Percentiles rank a stretch among this genome's conserved stretches.
Conservation (phyloP, 2,113 vertebrate genomes). For the Macroglossus sobrinus region DNA sequence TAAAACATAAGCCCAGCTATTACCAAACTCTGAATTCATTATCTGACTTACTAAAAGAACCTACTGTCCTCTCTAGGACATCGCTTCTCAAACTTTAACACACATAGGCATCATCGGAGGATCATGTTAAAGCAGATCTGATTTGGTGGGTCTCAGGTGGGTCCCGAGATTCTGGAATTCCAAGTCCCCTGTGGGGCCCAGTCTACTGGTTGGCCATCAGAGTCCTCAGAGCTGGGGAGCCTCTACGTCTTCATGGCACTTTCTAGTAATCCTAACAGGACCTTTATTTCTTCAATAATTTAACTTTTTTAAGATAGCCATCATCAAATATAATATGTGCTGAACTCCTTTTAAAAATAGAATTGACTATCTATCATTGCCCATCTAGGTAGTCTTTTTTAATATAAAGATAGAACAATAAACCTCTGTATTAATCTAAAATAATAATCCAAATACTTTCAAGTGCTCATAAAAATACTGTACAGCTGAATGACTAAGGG, state of each 20-base stretch:
- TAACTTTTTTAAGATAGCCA: neutral
- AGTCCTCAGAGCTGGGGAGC: neutral
- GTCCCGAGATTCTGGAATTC: neutral
- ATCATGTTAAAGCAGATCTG: neutral
- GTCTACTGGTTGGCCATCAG: neutral
- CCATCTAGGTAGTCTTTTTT: neutral
- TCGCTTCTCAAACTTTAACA: neutral
- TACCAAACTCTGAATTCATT: neutral
- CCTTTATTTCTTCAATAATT: neutral
- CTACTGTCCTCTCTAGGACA: neutral
- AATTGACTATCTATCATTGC: neutral
- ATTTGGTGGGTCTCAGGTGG: neutral
- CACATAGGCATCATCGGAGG: neutral
- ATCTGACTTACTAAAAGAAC: neutral
- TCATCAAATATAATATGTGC: neutral
- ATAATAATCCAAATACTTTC: neutral
- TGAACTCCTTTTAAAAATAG: neutral
- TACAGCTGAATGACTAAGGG: neutral
- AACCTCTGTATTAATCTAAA: neutral
- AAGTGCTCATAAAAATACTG: neutral
- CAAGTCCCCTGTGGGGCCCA: rapidly evolving
- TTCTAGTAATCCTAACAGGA: neutral
- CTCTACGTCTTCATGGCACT: neutral
- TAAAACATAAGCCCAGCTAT: neutral
- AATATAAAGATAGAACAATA: neutral